These are phyloP conservation scores for Machimus atricapillus DNA, from an alignment of 2,888 invertebrate species.

Conservation along the genomic window DNA sequence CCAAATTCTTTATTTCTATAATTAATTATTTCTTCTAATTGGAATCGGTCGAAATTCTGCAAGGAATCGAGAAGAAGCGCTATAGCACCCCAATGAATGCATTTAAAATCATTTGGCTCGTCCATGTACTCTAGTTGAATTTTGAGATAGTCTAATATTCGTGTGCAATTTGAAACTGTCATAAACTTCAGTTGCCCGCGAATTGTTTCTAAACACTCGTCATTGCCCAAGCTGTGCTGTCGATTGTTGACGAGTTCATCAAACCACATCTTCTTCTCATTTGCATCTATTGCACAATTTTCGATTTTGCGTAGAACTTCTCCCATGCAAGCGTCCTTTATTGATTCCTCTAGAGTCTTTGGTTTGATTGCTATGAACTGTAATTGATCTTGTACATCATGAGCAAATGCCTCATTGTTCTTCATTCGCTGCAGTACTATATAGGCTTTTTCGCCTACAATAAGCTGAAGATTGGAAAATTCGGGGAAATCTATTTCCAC, in stretches of 20 bases:
- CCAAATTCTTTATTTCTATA: conserved; percentile 51
- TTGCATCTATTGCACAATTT: conserved; percentile 36
- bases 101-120: not conserved
- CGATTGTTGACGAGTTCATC: conserved; percentile 53
- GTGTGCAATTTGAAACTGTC: conserved; percentile 49
- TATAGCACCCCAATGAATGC: conserved; percentile 46
- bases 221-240: conserved; percentile 52
- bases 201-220: conserved; percentile 55
- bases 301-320: conserved; percentile 53
- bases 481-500: conserved; percentile 53
- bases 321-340: conserved; percentile 53
- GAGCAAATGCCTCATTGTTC: conserved; percentile 51
- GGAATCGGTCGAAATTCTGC: conserved; percentile 50
- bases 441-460: conserved; percentile 53
- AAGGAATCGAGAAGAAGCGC: conserved; percentile 50
- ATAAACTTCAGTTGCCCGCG: conserved; percentile 51
- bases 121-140: not conserved
- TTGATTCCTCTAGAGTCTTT: conserved; percentile 51
- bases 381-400: conserved; percentile 53
- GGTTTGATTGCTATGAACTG: conserved; percentile 53
- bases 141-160: conserved; percentile 51
- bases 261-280: conserved; percentile 47
- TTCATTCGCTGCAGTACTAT: conserved; percentile 52
- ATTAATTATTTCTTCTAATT: conserved; percentile 45
- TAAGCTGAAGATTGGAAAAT: conserved; percentile 52